Conservation (phyloP, 2,113 vertebrate species). For the Promerops cafer region DNA sequence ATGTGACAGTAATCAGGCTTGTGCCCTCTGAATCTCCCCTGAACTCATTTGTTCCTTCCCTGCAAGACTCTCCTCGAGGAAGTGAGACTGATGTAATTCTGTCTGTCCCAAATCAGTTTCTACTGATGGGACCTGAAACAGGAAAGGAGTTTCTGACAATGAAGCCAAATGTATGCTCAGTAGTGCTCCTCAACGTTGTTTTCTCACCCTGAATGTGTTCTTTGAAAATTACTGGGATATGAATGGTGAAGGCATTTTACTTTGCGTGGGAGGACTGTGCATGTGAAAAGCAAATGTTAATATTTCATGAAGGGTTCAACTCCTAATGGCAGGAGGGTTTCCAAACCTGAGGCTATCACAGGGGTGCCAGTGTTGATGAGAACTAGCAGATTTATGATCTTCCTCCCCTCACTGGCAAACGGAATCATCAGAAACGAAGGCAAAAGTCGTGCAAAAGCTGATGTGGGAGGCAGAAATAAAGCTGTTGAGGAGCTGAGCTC, state of each 20-base stretch:
- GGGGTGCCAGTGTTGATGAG: not conserved
- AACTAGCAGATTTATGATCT: not conserved
- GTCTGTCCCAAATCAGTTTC: not conserved
- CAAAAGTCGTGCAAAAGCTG: not conserved
- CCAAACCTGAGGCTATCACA: not conserved
- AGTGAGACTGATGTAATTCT: not conserved
- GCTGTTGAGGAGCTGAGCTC: not conserved
- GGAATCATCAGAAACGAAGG: not conserved
- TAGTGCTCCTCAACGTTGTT: not conserved
- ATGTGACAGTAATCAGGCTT: not conserved
- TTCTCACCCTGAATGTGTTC: rapidly evolving
- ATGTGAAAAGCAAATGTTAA: not conserved
- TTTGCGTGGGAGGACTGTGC: not conserved
- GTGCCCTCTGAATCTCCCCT: not conserved
- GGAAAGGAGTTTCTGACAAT: not conserved
- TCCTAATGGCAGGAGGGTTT: not conserved
- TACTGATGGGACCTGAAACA: not conserved
- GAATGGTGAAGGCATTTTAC: not conserved
- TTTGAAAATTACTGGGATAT: not conserved
- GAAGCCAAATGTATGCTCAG: not conserved
- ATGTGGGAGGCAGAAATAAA: not conserved
- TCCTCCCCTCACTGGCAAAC: not conserved
- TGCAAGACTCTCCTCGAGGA: not conserved
- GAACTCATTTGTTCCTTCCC: not conserved
- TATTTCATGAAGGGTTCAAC: not conserved